Conservation (phyloP, 2,113 vertebrate species). For the Thermophis baileyi region DNA sequence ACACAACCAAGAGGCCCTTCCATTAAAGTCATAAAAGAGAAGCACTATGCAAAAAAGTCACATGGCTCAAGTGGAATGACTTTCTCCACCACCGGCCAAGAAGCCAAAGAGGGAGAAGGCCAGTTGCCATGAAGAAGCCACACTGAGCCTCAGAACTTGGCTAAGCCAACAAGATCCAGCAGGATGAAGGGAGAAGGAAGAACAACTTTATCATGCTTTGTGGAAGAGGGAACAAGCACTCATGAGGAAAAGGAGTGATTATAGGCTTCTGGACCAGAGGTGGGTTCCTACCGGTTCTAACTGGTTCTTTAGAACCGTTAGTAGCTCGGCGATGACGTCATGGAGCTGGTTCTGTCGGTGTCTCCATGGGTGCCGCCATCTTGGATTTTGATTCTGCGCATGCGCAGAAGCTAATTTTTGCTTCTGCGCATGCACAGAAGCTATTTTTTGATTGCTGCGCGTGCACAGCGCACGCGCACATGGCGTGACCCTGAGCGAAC, state of each 20-base stretch:
- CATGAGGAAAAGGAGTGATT: background rate
- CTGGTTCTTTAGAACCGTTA: no score
- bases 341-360: no score
- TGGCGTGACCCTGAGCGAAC: no score
- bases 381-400: no score
- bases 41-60: background rate
- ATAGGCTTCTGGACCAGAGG: background rate
- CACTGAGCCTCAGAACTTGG: background rate
- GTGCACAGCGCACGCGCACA: no score
- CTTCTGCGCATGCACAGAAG: no score
- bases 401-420: no score
- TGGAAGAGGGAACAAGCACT: background rate
- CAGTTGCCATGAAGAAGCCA: background rate
- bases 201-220: background rate
- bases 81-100: background rate
- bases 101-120: background rate
- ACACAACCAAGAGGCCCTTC: background rate
- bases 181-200: background rate
- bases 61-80: background rate
- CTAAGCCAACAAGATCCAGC: background rate
- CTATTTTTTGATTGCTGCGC: no score
- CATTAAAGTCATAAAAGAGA: background rate
- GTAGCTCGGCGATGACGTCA: no score
- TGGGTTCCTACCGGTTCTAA: no score
- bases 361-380: no score